These are phyloP conservation scores for Oceanites oceanicus DNA, from an alignment of 2,113 vertebrate species.

Conservation along the genomic window DNA sequence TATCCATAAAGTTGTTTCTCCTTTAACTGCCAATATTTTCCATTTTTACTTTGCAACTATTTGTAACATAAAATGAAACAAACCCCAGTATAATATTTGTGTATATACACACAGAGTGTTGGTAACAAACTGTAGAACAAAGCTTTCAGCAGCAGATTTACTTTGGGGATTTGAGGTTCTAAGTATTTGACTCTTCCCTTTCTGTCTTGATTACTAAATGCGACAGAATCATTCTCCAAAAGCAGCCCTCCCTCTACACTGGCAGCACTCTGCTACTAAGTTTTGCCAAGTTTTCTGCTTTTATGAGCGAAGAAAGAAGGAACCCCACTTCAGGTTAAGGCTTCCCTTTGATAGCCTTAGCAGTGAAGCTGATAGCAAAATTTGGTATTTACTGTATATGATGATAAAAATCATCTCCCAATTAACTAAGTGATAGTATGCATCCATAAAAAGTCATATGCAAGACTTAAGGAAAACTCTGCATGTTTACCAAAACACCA, in stretches of 20 bases:
- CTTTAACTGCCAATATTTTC: background rate
- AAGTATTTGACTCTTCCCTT: background rate
- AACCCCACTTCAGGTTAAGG: background rate
- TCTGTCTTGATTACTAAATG: background rate
- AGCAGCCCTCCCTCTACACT: background rate
- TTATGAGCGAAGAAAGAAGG: background rate
- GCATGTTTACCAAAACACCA: background rate
- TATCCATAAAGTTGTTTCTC: background rate
- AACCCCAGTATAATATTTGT: background rate
- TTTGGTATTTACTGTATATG: background rate
- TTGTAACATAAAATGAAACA: background rate
- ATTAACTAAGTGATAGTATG: background rate
- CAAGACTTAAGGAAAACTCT: background rate
- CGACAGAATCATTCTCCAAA: background rate
- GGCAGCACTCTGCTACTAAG: background rate
- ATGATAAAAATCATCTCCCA: background rate
- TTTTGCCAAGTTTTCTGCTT: background rate
- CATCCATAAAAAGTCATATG: background rate
- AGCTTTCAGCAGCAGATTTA: background rate
- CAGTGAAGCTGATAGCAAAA: background rate
- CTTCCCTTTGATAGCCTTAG: background rate
- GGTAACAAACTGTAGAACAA: background rate
- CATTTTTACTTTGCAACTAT: background rate
- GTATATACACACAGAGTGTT: background rate
- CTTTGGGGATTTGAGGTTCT: background rate